A percentile compares a stretch with the other conserved stretches of the same genome.
These are phyloP conservation scores for Plectrocnemia conspersa DNA, from an alignment of 1,140 invertebrate species.

Conservation along the genomic window DNA sequence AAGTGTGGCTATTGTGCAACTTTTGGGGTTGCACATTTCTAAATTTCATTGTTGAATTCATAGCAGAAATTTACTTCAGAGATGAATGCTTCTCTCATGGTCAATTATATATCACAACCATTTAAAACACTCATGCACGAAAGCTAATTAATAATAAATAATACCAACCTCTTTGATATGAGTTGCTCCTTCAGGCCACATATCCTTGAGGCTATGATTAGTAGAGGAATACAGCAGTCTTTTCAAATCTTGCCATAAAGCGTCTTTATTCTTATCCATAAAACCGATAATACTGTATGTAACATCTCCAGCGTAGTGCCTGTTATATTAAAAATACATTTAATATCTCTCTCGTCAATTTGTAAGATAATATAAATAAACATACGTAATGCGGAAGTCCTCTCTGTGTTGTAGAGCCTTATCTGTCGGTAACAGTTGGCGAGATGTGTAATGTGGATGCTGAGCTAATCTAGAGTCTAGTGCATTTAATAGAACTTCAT, in stretches of 20 bases:
- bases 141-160: neutral
- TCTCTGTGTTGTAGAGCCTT: constrained; percentile 75
- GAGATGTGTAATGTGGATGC: constrained; percentile 86
- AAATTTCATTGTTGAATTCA: too few species aligned
- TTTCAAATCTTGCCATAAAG: constrained; percentile 94
- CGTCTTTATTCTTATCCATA: constrained; percentile 94
- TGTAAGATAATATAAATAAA: constrained; percentile 12
- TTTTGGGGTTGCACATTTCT: too few species aligned
- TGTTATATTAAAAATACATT: constrained; percentile 35
- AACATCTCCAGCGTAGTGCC: constrained; percentile 95
- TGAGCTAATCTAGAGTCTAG: constrained; percentile 85
- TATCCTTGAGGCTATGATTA: constrained; percentile 70
- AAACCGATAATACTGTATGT: constrained; percentile 86
- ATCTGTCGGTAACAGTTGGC: constrained; percentile 76
- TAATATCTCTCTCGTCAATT: constrained; percentile 5
- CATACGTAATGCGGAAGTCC: constrained; percentile 76
- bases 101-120: too few species aligned
- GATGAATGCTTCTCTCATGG: too few species aligned
- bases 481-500: constrained; percentile 85
- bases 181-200: constrained; percentile 94
- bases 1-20: too few species aligned
- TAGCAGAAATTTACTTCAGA: too few species aligned
- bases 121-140: neutral
- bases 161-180: constrained; percentile 73
- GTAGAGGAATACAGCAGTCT: constrained; percentile 78